Percentiles rank a stretch among this genome's conserved stretches.
Evolutionary conservation across 2,888 invertebrate genomes (phyloP).

Genomic region (Drosophila prostipennis): DNA sequence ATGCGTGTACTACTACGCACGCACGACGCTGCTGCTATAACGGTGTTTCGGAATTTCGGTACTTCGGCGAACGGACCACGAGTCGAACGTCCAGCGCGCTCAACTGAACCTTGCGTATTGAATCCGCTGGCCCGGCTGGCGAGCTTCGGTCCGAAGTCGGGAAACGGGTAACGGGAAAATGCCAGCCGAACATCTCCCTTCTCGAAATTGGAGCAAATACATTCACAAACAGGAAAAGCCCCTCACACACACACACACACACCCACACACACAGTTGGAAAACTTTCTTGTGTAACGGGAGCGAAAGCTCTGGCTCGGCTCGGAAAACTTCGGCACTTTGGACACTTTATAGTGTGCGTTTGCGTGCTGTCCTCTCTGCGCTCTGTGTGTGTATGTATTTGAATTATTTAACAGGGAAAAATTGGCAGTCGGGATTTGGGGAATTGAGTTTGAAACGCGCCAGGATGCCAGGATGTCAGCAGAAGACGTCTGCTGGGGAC

Average conservation of each 20-base stretch:
- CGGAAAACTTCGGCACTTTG: slow-evolving; percentile 57
- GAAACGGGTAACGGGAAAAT: slow-evolving; percentile 54
- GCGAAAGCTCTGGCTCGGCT: slow-evolving; percentile 66
- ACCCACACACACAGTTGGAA: slow-evolving; percentile 27
- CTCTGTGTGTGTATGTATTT: slow-evolving; percentile 47
- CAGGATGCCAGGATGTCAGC: slow-evolving; percentile 12
- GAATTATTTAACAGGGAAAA: slow-evolving; percentile 63
- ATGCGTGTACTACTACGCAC: slow-evolving; percentile 68
- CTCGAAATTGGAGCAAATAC: slow-evolving; percentile 71
- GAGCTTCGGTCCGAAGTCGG: slow-evolving; percentile 36
- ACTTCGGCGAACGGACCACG: slow-evolving; percentile 44
- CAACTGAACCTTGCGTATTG: slow-evolving; percentile 81
- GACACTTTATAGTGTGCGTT: slow-evolving; percentile 19
- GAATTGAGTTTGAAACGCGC: slow-evolving; percentile 61
- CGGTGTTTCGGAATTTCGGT: slow-evolving; percentile 25
- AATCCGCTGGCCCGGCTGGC: slow-evolving; percentile 63
- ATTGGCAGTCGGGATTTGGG: slow-evolving; percentile 71
- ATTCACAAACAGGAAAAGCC: slow-evolving; percentile 43
- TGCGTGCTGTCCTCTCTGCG: slow-evolving; percentile 9
- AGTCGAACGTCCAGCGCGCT: slow-evolving; percentile 80
- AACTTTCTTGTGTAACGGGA: slow-evolving; percentile 67
- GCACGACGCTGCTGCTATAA: slow-evolving; percentile 53
- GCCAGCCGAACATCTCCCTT: slow-evolving; percentile 26
- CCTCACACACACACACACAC: slow-evolving; percentile 15
- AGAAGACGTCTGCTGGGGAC: slow-evolving; percentile 19